Conservation (phyloP, 2,888 invertebrate species). For the Lasioglossum pauxillum region DNA sequence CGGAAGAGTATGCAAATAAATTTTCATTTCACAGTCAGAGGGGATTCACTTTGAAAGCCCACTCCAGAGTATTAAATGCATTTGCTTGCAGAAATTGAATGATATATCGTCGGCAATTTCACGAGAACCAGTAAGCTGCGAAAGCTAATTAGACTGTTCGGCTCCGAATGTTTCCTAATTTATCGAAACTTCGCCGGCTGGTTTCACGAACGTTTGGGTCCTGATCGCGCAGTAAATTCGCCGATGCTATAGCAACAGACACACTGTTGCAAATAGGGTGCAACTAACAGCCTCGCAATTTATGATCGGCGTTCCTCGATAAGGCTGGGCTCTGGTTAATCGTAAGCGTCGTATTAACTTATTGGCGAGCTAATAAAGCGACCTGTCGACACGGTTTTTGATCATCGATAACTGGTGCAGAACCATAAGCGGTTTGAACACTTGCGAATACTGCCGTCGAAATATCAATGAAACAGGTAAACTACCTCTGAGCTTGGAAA, state of each 20-base stretch:
- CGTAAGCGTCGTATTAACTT: constrained; percentile 19
- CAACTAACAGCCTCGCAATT: constrained; percentile 6
- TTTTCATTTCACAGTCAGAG: not conserved
- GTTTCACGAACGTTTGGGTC: not conserved
- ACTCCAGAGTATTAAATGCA: not conserved
- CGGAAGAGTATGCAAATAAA: not conserved
- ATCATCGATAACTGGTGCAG: not conserved
- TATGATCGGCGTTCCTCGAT: not conserved
- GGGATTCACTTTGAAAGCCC: not conserved
- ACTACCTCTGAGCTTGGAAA: not conserved
- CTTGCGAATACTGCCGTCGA: not conserved
- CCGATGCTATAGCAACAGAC: not conserved
- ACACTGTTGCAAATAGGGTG: constrained; percentile 13
- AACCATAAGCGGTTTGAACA: not conserved
- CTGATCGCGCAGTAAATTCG: not conserved
- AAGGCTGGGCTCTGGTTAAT: not conserved
- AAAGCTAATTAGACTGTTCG: not conserved
- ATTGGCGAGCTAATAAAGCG: constrained; percentile 11
- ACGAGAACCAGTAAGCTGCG: not conserved
- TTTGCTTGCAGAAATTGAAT: not conserved
- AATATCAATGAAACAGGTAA: not conserved
- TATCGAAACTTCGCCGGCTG: not conserved
- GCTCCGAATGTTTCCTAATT: constrained; percentile 7
- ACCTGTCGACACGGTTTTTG: constrained; percentile 14
- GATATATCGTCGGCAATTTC: not conserved